These are phyloP conservation scores for Nemoura dubitans DNA, from an alignment of 2,888 invertebrate species.

Conservation along the genomic window DNA sequence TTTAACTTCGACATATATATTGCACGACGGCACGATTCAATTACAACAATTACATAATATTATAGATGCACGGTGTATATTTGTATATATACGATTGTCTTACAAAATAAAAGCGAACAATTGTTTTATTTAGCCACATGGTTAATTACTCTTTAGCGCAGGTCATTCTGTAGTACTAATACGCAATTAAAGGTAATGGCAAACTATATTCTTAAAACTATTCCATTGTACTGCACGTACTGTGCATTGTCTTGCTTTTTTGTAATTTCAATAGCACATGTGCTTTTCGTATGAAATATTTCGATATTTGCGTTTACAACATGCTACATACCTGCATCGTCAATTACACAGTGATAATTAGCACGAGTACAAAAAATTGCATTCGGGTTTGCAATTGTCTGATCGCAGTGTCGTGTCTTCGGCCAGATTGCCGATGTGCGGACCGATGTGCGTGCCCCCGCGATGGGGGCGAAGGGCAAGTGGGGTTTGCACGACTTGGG, in stretches of 20 bases:
- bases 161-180: neutral
- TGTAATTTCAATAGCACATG: neutral
- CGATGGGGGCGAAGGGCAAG: no score
- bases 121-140: neutral
- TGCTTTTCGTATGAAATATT: no score
- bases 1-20: no score
- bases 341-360: no score
- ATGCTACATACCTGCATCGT: neutral
- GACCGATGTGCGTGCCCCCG: no score
- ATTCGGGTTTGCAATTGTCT: no score
- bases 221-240: neutral
- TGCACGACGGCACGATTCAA: neutral
- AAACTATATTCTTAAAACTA: neutral
- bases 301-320: neutral
- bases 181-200: neutral
- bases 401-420: no score
- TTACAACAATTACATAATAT: neutral
- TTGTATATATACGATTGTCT: neutral
- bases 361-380: no score
- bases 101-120: neutral
- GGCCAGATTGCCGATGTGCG: no score
- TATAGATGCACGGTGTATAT: neutral
- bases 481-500: no score
- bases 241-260: neutral
- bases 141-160: neutral